phyloP scores from a whole-genome alignment of 30 jellyfish, hydroid and myxozoan species.

The Hydra vulgaris region DNA sequence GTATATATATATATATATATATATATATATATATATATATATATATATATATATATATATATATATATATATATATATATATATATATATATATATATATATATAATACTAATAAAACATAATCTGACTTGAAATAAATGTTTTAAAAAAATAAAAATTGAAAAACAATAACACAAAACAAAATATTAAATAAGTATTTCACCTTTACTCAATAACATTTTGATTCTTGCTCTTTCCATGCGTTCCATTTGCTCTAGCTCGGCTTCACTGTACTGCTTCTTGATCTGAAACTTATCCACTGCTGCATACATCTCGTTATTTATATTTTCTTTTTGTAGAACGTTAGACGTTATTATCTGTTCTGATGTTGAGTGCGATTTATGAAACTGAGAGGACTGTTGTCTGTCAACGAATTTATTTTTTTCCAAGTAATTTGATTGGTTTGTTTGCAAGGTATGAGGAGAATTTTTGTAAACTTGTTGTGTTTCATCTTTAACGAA shows the following conservation, averaged over 20 bases:
- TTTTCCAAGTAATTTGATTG: neutral
- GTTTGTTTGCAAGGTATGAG: neutral
- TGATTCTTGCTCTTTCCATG: conserved; percentile 35
- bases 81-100: no score
- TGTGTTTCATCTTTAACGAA: no score
- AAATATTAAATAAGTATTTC: neutral
- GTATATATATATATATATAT: no score
- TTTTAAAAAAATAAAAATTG: no score
- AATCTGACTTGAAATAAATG: no score
- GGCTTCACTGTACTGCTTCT: conserved; percentile 11
- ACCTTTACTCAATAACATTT: neutral
- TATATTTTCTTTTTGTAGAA: neutral
- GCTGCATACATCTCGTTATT: neutral
- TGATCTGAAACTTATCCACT: neutral
- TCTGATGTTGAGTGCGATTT: neutral
- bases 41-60: no score
- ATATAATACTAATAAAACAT: no score
- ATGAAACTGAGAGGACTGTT: neutral
- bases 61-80: no score
- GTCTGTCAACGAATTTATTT: neutral
- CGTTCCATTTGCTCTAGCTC: conserved; percentile 22
- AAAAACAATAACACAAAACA: neutral
- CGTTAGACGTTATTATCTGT: neutral
- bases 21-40: no score
- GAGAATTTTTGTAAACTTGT: neutral